A percentile compares a stretch with the other conserved stretches of the same genome.
phyloP scores from a whole-genome alignment of 2,113 vertebrate species.

The Myotis brandtii region DNA sequence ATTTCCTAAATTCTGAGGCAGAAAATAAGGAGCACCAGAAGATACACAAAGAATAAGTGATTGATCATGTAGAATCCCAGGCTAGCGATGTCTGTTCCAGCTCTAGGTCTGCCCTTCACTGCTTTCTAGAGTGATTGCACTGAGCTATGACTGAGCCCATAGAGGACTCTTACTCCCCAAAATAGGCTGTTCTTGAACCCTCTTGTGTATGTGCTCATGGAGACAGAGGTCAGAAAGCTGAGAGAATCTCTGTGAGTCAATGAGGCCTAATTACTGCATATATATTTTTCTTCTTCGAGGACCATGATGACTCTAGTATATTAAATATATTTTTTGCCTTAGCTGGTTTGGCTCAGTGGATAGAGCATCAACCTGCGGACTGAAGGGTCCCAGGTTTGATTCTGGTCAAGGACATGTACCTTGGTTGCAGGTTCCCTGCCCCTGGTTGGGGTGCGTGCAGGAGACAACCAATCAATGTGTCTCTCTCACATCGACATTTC shows the following conservation, averaged over 20 bases:
- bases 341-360: too few relatives aligned
- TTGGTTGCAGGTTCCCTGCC: too few relatives aligned
- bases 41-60: background rate
- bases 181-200: background rate
- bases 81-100: background rate
- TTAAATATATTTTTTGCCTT: background rate
- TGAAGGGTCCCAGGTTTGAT: too few relatives aligned
- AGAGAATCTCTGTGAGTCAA: background rate
- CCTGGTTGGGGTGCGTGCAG: too few relatives aligned
- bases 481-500: too few relatives aligned
- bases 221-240: background rate
- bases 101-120: background rate
- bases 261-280: background rate
- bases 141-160: background rate
- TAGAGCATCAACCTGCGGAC: too few relatives aligned
- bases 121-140: background rate
- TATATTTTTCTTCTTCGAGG: background rate
- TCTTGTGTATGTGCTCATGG: background rate
- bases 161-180: background rate
- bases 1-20: constrained; percentile 1
- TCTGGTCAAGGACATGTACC: too few relatives aligned
- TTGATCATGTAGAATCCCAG: background rate
- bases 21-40: background rate
- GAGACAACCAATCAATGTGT: too few relatives aligned
- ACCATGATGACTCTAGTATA: background rate